These are phyloP conservation scores for Arizona elegans DNA, from an alignment of 2,113 vertebrate genomes.

Conservation along the genomic window DNA sequence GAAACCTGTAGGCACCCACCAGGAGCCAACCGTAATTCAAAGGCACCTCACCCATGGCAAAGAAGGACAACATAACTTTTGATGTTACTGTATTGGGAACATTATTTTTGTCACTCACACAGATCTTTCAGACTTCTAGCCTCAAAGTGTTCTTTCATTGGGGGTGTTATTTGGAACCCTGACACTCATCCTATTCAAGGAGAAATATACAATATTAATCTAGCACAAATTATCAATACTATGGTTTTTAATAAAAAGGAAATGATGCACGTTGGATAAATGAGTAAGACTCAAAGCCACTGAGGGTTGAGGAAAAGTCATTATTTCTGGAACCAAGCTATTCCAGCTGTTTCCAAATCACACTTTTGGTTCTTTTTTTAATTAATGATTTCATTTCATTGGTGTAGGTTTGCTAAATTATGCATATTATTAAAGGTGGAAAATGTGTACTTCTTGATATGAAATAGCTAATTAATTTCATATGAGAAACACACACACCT, in stretches of 20 bases:
- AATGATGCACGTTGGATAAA: neutral
- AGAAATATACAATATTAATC: neutral
- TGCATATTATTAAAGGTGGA: neutral
- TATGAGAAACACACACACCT: neutral
- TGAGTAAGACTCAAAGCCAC: neutral
- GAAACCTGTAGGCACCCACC: neutral
- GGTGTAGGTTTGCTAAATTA: neutral
- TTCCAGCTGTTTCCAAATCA: neutral
- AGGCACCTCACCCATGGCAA: neutral
- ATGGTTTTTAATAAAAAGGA: neutral
- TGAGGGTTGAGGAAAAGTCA: neutral
- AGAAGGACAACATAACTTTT: neutral
- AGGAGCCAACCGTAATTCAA: neutral
- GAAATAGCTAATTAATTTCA: neutral
- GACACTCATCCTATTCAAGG: neutral
- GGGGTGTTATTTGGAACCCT: too few species aligned
- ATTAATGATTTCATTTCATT: neutral
- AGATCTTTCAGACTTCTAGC: neutral
- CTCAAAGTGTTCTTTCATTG: too few species aligned
- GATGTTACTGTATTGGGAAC: neutral
- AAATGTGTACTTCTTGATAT: neutral
- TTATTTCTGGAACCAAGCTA: neutral
- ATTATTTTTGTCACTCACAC: neutral
- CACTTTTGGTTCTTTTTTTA: neutral
- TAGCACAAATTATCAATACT: neutral